These are phyloP conservation scores for Nemurella pictetii DNA, from an alignment of 2,888 invertebrate species.

Conservation along the genomic window DNA sequence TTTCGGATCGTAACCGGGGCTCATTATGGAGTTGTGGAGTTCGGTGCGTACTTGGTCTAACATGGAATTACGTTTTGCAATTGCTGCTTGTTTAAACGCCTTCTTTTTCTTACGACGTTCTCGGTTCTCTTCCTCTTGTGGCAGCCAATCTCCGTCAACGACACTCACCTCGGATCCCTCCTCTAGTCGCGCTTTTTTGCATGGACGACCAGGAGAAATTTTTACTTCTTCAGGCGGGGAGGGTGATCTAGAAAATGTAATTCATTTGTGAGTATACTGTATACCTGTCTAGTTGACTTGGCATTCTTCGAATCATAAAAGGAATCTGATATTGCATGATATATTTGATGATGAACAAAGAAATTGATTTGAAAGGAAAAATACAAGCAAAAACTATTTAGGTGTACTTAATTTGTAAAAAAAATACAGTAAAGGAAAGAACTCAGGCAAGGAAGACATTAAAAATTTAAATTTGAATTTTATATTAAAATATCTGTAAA, in stretches of 20 bases:
- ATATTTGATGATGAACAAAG: too few species aligned
- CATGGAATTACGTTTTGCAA: constrained; percentile 41
- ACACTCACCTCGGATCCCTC: not conserved
- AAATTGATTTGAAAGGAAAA: too few species aligned
- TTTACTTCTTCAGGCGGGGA: constrained; percentile 6
- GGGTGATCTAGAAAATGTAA: not conserved
- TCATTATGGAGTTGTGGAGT: constrained; percentile 59
- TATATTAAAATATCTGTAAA: too few species aligned
- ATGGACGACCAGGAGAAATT: constrained; percentile 39
- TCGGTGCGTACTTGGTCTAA: constrained; percentile 52
- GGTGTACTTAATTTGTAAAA: too few species aligned
- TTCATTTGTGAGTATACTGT: too few species aligned
- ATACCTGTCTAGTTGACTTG: too few species aligned
- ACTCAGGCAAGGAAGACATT: too few species aligned
- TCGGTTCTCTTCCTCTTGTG: constrained; percentile 1
- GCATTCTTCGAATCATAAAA: too few species aligned
- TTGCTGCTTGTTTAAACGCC: constrained; percentile 3
- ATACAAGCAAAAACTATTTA: too few species aligned
- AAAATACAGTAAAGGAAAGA: too few species aligned
- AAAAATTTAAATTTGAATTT: too few species aligned
- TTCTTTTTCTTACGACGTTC: constrained; percentile 36
- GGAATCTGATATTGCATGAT: too few species aligned
- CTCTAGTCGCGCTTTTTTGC: constrained; percentile 32
- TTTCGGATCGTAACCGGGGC: constrained; percentile 53
- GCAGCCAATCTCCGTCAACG: constrained; percentile 29